A percentile compares a stretch with the other conserved stretches of the same genome.
phyloP scores from a whole-genome alignment of 2,888 invertebrate species.

The Parascotia fuliginaria region DNA sequence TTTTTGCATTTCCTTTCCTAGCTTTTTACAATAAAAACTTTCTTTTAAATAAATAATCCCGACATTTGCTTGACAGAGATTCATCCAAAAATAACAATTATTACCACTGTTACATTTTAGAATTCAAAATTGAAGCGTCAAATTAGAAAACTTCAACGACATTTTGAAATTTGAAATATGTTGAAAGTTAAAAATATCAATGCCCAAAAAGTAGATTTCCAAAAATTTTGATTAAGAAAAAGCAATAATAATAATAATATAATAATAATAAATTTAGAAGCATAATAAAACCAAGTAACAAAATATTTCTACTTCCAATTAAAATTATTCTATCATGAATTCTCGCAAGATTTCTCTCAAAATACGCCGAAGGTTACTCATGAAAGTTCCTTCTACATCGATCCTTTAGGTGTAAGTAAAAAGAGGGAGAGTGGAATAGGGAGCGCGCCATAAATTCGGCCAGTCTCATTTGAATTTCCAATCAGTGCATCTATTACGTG shows the following conservation, averaged over 20 bases:
- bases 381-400: slow-evolving; percentile 37
- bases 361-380: slow-evolving; percentile 31
- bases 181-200: no score
- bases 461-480: slow-evolving; percentile 82
- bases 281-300: background rate
- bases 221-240: no score
- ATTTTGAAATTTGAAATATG: no score
- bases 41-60: slow-evolving; percentile 85
- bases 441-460: slow-evolving; percentile 73
- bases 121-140: slow-evolving; percentile 14
- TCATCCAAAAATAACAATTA: slow-evolving; percentile 82
- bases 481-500: slow-evolving; percentile 76
- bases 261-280: background rate
- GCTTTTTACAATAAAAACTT: slow-evolving; percentile 85
- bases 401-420: slow-evolving; percentile 49
- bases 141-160: background rate
- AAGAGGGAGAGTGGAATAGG: slow-evolving; percentile 59
- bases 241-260: no score
- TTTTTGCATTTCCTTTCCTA: slow-evolving; percentile 85
- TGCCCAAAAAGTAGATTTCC: no score
- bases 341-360: slow-evolving; percentile 20
- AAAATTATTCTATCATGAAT: slow-evolving; percentile 6
- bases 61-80: slow-evolving; percentile 80
- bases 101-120: slow-evolving; percentile 18
- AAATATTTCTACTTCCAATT: background rate